A percentile compares a stretch with the other conserved stretches of the same genome.
Conservation (phyloP, 1,140 invertebrate genomes). For the Tetragnatha versicolor region DNA sequence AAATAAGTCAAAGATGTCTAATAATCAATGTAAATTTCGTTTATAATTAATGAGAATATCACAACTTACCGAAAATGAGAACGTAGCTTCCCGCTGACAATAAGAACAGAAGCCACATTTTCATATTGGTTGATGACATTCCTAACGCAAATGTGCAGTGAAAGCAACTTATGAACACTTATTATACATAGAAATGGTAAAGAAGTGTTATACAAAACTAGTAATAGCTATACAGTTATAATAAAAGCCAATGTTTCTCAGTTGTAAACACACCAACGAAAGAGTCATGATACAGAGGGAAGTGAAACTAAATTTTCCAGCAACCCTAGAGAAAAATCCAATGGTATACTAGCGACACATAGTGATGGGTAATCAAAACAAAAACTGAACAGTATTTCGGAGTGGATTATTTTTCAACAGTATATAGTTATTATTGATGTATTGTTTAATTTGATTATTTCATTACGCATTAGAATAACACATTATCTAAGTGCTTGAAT, state of each 20-base stretch:
- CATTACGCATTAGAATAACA: no score
- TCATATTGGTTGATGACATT: background rate
- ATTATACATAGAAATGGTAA: background rate
- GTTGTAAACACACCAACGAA: no score
- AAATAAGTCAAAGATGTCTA: background rate
- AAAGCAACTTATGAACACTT: no score
- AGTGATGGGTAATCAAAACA: slow-evolving; percentile 1
- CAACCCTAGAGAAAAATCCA: background rate
- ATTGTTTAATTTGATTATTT: no score
- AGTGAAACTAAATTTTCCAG: no score
- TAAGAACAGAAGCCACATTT: background rate
- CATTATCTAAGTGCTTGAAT: no score
- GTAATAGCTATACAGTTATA: background rate
- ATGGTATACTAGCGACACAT: slow-evolving; percentile 33
- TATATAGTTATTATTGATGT: no score
- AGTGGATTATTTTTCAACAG: no score
- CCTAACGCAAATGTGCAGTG: background rate
- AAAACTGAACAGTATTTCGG: background rate
- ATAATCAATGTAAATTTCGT: background rate
- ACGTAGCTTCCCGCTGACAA: background rate
- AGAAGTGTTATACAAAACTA: background rate
- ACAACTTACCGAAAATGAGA: background rate
- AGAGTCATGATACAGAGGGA: no score
- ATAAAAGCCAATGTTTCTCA: no score
- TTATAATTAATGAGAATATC: background rate